These are phyloP conservation scores for Spongilla lacustris DNA, from an alignment of 37 sponge, comb jelly and placozoan genomes.

Conservation along the genomic window DNA sequence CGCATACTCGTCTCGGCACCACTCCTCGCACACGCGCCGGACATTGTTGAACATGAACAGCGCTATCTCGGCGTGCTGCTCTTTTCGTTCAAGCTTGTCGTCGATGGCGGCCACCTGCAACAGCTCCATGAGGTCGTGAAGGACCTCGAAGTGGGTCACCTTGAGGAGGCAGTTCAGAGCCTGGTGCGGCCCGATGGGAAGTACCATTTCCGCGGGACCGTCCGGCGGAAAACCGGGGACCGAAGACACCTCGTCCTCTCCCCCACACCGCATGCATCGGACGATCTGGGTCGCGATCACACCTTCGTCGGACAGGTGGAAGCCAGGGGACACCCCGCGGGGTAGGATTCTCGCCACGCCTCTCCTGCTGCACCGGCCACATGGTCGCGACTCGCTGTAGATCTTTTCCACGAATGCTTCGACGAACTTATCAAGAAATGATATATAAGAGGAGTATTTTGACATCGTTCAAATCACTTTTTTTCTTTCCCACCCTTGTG, in stretches of 20 bases:
- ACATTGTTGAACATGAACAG: conserved; percentile 67
- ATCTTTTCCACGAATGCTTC: conserved; percentile 45
- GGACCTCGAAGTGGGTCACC: conserved; percentile 57
- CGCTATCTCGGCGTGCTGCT: conserved; percentile 38
- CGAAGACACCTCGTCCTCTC: conserved; percentile 12
- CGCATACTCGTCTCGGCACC: conserved; percentile 61
- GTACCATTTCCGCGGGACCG: conserved; percentile 26
- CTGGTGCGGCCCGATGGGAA: conserved; percentile 23
- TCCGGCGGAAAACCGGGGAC: conserved; percentile 9
- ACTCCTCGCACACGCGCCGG: conserved; percentile 69
- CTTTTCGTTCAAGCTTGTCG: neutral
- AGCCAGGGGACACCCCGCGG: conserved; percentile 6
- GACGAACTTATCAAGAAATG: neutral
- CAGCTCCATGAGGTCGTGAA: conserved; percentile 79
- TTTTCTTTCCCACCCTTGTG: neutral
- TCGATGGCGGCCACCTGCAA: conserved; percentile 69
- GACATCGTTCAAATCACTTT: conserved; percentile 1
- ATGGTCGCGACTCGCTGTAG: conserved; percentile 44
- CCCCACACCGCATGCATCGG: conserved; percentile 38
- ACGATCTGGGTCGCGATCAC: conserved; percentile 42
- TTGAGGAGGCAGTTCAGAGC: conserved; percentile 43
- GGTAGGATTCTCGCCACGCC: conserved; percentile 9
- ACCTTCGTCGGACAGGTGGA: conserved; percentile 51
- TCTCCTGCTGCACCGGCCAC: conserved; percentile 32
- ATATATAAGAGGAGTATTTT: conserved; percentile 40